A percentile compares a stretch with the other conserved stretches of the same genome.
phyloP scores from a whole-genome alignment of 1,140 invertebrate species.

The Conopomorpha cramerella region DNA sequence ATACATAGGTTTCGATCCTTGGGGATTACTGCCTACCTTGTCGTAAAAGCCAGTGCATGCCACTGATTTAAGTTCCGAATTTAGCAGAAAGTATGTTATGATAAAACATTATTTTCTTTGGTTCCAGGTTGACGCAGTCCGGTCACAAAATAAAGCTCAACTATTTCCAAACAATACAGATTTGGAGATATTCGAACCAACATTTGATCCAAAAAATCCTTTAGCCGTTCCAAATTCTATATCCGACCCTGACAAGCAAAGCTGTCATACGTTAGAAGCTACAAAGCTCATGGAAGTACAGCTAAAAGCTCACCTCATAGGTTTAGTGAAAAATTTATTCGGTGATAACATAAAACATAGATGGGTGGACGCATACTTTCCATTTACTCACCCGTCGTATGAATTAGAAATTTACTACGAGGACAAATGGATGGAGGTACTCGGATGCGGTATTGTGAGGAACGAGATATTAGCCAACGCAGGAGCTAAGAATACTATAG shows the following conservation, averaged over 20 bases:
- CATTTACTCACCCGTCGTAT: too few species aligned
- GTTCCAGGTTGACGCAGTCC: slow-evolving; percentile 86
- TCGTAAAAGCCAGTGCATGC: too few species aligned
- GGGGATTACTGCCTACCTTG: too few species aligned
- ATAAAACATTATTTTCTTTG: too few species aligned
- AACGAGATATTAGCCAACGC: slow-evolving; percentile 81
- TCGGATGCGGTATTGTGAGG: slow-evolving; percentile 92
- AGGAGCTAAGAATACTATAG: slow-evolving; percentile 82
- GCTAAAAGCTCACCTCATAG: slow-evolving; percentile 76
- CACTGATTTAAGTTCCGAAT: too few species aligned
- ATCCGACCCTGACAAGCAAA: slow-evolving; percentile 74
- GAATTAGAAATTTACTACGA: slow-evolving; percentile 87
- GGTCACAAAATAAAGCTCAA: slow-evolving; percentile 71
- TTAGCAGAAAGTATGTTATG: slow-evolving; percentile 13
- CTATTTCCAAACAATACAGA: slow-evolving; percentile 61
- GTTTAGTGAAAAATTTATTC: slow-evolving; percentile 76
- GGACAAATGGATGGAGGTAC: slow-evolving; percentile 86
- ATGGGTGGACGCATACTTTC: slow-evolving; percentile 86
- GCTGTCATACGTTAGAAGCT: slow-evolving; percentile 78
- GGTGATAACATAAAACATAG: slow-evolving; percentile 69
- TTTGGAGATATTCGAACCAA: slow-evolving; percentile 64
- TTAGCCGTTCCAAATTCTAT: slow-evolving; percentile 37
- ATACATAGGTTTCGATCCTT: too few species aligned
- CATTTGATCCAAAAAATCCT: slow-evolving; percentile 20
- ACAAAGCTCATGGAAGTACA: slow-evolving; percentile 80